Evolutionary conservation across 1,140 invertebrate genomes (phyloP), one percentile per base, ranked within the genome.

Genomic region (Scaptomyza graminum): DNA sequence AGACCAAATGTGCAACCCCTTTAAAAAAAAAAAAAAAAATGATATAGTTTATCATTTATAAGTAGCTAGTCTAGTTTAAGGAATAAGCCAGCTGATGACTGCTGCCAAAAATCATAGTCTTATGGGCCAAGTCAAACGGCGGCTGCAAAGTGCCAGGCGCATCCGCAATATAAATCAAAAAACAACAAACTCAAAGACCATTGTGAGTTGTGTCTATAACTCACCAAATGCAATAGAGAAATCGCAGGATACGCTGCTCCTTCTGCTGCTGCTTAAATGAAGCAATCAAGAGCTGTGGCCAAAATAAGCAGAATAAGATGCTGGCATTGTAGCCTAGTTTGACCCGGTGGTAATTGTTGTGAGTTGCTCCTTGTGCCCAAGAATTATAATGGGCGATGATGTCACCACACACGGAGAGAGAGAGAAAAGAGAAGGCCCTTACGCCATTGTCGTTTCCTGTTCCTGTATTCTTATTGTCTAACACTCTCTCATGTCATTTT

Each of bases 111-210:
- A 69, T 37, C 25, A 46, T 31, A 46, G 18, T 12, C n/a, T 11
- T 31, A 13, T 25, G 54, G 37, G 66, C 13, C 18, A 34, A 61
- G 39, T 34, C 51, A 12, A 59, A 37, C 46, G 46, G 51, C 70
- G 71, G 66, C 78, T 82, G 61, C 63, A 43, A 56, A 51, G 61
- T 79, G 73, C 72, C 77, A 72, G 78, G 55, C 78, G 78, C 63
- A 87, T 87, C 82, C 83, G 82, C 82, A 87, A 76, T 88, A 87
- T 87, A 87, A 87, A 87, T 87, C 82, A 87, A 74, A 64, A 22
- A 3, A 2, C 18, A 22, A 22, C 18, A 22, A 22, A 22, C 18
- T 22, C 18, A 22, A 18, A 39, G 11, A 37, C 49, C 63, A 78
- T 83, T 82, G 80, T 52, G 18, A 34, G 22, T 9, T 46, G 34